Evolutionary conservation across 2,888 invertebrate genomes (phyloP), one percentile per base, ranked within the genome.

Genomic region (Slavum lentiscoides): DNA sequence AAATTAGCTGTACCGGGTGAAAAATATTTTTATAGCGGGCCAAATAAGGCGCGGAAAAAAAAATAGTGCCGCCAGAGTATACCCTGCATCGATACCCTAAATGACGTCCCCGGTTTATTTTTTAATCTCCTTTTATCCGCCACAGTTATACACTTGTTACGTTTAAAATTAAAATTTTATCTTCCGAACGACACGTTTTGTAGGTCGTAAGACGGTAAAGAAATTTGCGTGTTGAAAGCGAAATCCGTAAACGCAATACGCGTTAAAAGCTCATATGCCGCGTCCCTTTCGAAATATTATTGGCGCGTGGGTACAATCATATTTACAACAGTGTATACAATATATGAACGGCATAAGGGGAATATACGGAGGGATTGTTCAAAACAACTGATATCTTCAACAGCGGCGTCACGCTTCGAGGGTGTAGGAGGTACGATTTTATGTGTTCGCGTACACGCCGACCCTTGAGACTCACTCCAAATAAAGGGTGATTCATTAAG

Each of bases 401-500:
- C 61, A 37, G 58, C 13, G 58, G 58, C 39, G 69, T 23, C 23
- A 30, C 30, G n/a, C 30, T 2, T 23, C 61, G 43, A 15, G 8
- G 21, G 58, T 9, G 19, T 8, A 13, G 30, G 13, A 4, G 53
- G n/a, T 49, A 30, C 23, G n/a, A 17, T 62, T 49, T 74, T 62
- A 61, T 74, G 21, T 19, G 62, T 73, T 61, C 49, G 21, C 43
- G 11, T 61, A 15, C 30, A 49, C 19, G 21, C 19, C 74, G 0
- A 53, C 74, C 64, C 62, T 62, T 49, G 74, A 64, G 53, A 64
- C n/a, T 64, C n/a, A n/a, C 43, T 1, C 61, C 9, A 74, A 74
- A 74, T 37, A 74, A 74, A 64, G 53, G 74, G 74, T 30, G 64
- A 74, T 74, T 64, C 74, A 74, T 74, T 74, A 74, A 74, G 62